These are phyloP conservation scores for Cyrtodaria siliqua DNA, from an alignment of 2,888 invertebrate genomes.

Conservation along the genomic window DNA sequence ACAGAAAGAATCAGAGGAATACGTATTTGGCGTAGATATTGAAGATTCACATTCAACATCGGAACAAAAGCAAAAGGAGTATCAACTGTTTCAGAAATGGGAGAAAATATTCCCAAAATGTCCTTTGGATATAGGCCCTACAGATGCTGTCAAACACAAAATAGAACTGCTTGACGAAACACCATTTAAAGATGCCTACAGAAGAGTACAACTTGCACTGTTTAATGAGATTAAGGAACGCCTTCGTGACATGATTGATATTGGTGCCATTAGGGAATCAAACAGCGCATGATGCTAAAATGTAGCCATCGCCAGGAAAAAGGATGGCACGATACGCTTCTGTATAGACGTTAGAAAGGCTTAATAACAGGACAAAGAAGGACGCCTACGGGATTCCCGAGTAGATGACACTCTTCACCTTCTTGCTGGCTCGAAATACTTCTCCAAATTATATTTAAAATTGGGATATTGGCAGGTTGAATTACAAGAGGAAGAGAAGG, in stretches of 20 bases:
- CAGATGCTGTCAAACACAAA: conserved; percentile 10
- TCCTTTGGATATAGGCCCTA: conserved; percentile 23
- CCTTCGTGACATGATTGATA: conserved; percentile 21
- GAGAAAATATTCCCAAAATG: conserved; percentile 4
- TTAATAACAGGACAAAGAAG: conserved; percentile 19
- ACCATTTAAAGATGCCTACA: conserved; percentile 25
- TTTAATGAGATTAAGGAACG: conserved; percentile 26
- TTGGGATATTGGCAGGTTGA: conserved; percentile 31
- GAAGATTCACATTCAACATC: conserved; percentile 3
- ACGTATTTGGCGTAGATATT: conserved; percentile 6
- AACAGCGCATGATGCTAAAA: conserved; percentile 23
- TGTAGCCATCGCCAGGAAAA: conserved; percentile 29
- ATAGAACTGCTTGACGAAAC: conserved; percentile 12
- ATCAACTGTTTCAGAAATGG: conserved; percentile 17
- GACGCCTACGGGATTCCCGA: conserved; percentile 27
- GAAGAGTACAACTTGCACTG: conserved; percentile 16
- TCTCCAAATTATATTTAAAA: conserved; percentile 26
- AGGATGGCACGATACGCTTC: conserved; percentile 25
- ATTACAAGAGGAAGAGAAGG: conserved; percentile 33
- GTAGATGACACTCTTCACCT: conserved; percentile 28
- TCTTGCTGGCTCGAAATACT: conserved; percentile 22
- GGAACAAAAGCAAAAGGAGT: conserved; percentile 8
- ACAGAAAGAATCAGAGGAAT: too few species aligned
- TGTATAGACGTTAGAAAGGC: conserved; percentile 31
- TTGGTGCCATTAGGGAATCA: conserved; percentile 32